Base-by-base conservation (phyloP, 2,888 invertebrate species). In the Noctua janthina region DNA sequence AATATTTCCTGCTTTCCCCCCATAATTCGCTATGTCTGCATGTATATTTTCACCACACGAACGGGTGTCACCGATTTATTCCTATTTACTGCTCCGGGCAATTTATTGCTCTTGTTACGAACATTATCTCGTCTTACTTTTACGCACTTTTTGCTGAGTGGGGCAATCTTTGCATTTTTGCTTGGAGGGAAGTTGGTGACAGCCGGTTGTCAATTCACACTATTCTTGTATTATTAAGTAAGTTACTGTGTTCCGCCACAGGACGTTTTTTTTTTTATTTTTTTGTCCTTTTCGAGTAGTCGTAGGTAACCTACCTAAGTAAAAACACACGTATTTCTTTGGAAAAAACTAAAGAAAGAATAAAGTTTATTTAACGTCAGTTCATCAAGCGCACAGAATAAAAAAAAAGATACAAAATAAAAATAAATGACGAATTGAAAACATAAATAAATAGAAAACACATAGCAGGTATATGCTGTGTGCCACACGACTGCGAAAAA, bases 21-120 rank as follows among this genome's bases (percentile, higher is more conserved):
- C 39, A 66, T 66, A 46, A 46, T 35, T 69, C 20, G 11, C 46
- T 56, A 7, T 62, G 15, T 49, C 6, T 51, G 23, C 56, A 67
- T 17, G 20, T 49, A 64, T 75, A 76, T 59, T 35, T 46, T 17
- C 35, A 67, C 73, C 82, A 67, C 78, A 82, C 46, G 35, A 72
- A 39, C 59, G 74, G 20, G 66, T 11, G 78, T 69, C 70, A 78
- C 72, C 71, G 78, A 74, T 85, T 82, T 81, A 64, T 76, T 74
- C 56, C 73, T 76, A 77, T 84, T 86, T 79, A 82, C 84, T 69
- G 74, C 87, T 70, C 13, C 54, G 13, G 84, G 84, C 84, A 74
- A 87, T 87, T 71, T 87, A 82, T 84, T 69, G 78, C 62, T 70
- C 72, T 79, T 78, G 78, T 74, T 79, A 74, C 23, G 59, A 79